Evolutionary conservation across 2,797 vertebrate genomes (phyloP), one percentile per base, ranked within the genome.

Genomic region (Prunella strophiata): DNA sequence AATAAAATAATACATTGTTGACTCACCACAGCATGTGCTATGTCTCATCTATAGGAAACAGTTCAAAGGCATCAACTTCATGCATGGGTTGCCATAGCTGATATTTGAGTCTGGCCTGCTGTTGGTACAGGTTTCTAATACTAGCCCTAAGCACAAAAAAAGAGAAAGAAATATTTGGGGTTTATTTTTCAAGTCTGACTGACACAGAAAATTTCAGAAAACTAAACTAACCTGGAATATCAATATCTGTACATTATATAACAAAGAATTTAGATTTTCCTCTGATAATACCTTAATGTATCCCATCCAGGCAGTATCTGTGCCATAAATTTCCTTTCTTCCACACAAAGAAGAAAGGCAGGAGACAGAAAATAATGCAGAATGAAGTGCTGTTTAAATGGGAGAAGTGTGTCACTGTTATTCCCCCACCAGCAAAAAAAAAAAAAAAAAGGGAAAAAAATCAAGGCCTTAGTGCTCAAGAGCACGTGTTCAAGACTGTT

Each of bases 1-100:
- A 79, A 85, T 80, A 63, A 91, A 82, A 76, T 32, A 83, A 58
- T 65, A 36, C 25, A 40, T 59, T 88, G 38, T 79, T 91, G 86
- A 97, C 97, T 97, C 84, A 98, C 97, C 97, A 97, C 96, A 95
- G 94, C 84, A 79, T 34, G 43, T 93, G 58, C 78, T 93, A 88
- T 94, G 95, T 96, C 84, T 97, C 96, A 97, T 97, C 96, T 96
- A 97, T 15, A 85, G 95, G 88, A 96, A 98, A 96, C 57, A 26
- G 66, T 89, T 97, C 93, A 96, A 97, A 96, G 92, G 95, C 91
- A 97, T 95, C 91, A 95, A 62, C 89, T 96, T 97, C 97, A 96
- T 85, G 88, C 85, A 88, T 87, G 86, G 89, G 55, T 91, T 91
- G 93, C 95, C 97, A 97, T 97, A 91, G 95, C 29, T 88, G 93